Percentiles rank a stretch among this genome's conserved stretches.
phyloP scores from a whole-genome alignment of 2,113 vertebrate genomes.

The cattle (Bos taurus) region DNA sequence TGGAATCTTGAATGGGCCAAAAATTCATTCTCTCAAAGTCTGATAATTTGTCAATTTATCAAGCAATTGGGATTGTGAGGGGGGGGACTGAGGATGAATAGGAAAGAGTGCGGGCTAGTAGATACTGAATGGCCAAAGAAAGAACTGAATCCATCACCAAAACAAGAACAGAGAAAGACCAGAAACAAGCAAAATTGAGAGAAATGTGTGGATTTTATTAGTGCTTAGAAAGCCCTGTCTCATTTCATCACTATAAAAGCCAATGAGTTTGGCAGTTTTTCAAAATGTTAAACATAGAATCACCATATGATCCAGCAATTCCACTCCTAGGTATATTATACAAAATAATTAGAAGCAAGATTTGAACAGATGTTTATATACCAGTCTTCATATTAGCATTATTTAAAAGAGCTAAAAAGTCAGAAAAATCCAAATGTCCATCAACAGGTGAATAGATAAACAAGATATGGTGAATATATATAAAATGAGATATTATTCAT shows the following conservation, averaged over 20 bases:
- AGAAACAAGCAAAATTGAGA: neutral
- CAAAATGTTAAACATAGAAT: neutral
- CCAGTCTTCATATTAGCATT: neutral
- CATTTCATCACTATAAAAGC: neutral
- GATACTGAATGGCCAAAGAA: neutral
- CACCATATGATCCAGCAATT: neutral
- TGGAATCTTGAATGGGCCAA: neutral
- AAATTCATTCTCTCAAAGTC: neutral
- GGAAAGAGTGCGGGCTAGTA: rapidly evolving
- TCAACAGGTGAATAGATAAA: neutral
- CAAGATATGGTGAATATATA: neutral
- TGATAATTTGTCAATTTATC: neutral
- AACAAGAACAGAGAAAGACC: neutral
- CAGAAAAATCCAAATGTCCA: neutral
- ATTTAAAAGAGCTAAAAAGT: neutral
- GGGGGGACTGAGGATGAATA: neutral
- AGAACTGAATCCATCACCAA: neutral
- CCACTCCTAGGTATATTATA: neutral
- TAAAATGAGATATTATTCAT: neutral
- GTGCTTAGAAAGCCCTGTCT: neutral
- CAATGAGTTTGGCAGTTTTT: neutral
- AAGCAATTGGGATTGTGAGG: neutral
- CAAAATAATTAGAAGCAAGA: neutral
- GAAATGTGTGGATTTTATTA: neutral
- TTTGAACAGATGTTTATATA: neutral